Percentiles rank a stretch among this genome's conserved stretches.
Evolutionary conservation across 2,888 invertebrate species (phyloP).

Genomic region (Pomacea canaliculata): DNA sequence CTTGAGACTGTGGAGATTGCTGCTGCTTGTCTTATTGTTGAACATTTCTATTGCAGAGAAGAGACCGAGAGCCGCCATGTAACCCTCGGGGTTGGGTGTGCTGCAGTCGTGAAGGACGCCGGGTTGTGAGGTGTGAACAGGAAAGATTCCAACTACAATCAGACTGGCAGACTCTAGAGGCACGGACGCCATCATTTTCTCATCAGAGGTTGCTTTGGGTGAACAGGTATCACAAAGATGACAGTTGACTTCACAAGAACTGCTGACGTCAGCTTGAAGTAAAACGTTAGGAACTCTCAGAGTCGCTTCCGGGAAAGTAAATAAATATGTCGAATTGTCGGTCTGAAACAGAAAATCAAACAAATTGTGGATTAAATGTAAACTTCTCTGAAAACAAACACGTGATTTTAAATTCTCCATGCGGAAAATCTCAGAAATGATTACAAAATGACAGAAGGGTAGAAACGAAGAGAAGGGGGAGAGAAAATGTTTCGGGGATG

Average conservation of each 20-base stretch:
- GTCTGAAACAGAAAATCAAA: too few relatives aligned
- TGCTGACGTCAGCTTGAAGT: slow-evolving; percentile 12
- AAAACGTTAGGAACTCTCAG: slow-evolving; percentile 10
- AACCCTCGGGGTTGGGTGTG: slow-evolving; percentile 27
- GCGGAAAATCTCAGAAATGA: too few relatives aligned
- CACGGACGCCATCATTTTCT: slow-evolving; percentile 21
- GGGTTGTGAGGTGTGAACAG: slow-evolving; percentile 31
- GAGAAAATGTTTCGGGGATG: too few relatives aligned
- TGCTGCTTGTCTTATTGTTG: slow-evolving; percentile 13
- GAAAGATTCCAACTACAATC: slow-evolving; percentile 36
- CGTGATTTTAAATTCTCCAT: too few relatives aligned
- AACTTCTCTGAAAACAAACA: too few relatives aligned
- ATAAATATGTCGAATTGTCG: neutral
- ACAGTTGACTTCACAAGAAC: slow-evolving; percentile 30
- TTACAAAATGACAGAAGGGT: too few relatives aligned
- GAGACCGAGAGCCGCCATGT: slow-evolving; percentile 33
- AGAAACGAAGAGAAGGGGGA: too few relatives aligned
- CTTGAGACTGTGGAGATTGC: slow-evolving; percentile 6
- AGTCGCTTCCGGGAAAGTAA: neutral
- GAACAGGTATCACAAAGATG: slow-evolving; percentile 27
- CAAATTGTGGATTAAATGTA: too few relatives aligned
- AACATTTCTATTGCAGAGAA: slow-evolving; percentile 32
- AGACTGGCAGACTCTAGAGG: neutral
- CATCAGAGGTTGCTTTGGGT: slow-evolving; percentile 18
- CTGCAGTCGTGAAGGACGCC: slow-evolving; percentile 1